phyloP scores from a whole-genome alignment of 2,113 vertebrate species.

The Rynchops niger region DNA sequence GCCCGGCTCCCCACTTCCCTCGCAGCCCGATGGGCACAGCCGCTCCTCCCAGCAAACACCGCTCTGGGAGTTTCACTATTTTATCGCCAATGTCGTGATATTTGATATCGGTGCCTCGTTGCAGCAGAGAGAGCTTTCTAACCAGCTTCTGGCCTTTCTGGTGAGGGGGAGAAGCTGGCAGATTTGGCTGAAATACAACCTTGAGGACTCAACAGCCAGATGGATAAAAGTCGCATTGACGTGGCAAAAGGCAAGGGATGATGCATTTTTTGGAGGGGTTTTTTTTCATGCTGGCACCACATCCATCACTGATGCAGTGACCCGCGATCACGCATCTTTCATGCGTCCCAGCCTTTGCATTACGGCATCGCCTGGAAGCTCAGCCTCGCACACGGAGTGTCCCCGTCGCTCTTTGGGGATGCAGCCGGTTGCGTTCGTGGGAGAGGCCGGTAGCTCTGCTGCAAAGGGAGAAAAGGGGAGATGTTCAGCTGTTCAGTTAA shows the following conservation, averaged over 20 bases:
- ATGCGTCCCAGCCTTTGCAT: background rate
- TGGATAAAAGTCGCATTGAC: background rate
- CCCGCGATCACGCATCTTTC: fast-evolving
- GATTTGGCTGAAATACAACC: background rate
- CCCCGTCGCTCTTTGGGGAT: fast-evolving
- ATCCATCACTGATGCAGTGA: background rate
- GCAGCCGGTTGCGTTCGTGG: background rate
- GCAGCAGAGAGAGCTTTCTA: background rate
- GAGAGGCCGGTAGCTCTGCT: background rate
- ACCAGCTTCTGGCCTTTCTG: background rate
- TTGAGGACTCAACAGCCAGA: background rate
- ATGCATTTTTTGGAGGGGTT: background rate
- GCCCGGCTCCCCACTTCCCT: background rate
- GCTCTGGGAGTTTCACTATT: background rate
- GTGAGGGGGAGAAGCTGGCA: background rate
- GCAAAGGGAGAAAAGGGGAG: background rate
- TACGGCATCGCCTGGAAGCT: background rate
- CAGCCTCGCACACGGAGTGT: fast-evolving
- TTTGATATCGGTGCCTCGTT: background rate
- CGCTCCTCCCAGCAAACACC: too few relatives aligned
- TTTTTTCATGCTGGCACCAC: background rate
- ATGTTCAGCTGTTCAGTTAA: background rate
- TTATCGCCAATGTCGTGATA: background rate
- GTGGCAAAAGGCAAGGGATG: background rate
- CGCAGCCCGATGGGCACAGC: fast-evolving